Evolutionary conservation across 2,888 invertebrate species (phyloP), one percentile per base, ranked within the genome.

Genomic region (Phania funesta): DNA sequence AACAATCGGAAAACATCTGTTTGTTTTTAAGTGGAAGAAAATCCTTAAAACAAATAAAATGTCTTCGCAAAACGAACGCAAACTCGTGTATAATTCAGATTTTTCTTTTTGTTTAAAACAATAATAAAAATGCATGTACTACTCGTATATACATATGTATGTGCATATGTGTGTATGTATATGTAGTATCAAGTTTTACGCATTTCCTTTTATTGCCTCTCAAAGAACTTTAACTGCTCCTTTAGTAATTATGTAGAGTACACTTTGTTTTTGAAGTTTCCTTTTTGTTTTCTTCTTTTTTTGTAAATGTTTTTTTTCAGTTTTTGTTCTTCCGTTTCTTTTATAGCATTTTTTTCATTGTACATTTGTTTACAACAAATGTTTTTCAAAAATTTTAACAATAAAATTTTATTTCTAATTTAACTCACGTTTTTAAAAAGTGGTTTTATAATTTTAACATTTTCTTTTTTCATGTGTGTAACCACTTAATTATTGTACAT

Each of bases 141-240:
- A n/a, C n/a, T n/a, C n/a, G n/a, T n/a, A n/a, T n/a, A n/a, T n/a
- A n/a, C n/a, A n/a, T n/a, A n/a, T 11, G 35, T 1, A 13, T 38
- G 35, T 38, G 1, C n/a, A n/a, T n/a, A n/a, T n/a, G n/a, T n/a
- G n/a, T n/a, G n/a, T n/a, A n/a, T n/a, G n/a, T n/a, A 3, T 4
- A 38, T 13, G 2, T 1, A 50, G 18, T 38, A 62, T 62, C 46
- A 74, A 65, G 54, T 65, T 70, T 62, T 46, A 68, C 16, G 24
- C 76, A 68, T 62, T 62, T 32, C 44, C n/a, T 41, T 29, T n/a
- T 3, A 41, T 26, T 26, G 5, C 44, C 71, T 56, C 64, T 35
- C 64, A 70, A 75, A 35, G 16, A 54, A 56, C 46, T 44, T 44
- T 26, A 44, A 38, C 16, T 44, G 73, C 22, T 60, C 29, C 58